These are phyloP conservation scores for Danio tinwini DNA, from an alignment of 2,797 vertebrate species.

Conservation along the genomic window DNA sequence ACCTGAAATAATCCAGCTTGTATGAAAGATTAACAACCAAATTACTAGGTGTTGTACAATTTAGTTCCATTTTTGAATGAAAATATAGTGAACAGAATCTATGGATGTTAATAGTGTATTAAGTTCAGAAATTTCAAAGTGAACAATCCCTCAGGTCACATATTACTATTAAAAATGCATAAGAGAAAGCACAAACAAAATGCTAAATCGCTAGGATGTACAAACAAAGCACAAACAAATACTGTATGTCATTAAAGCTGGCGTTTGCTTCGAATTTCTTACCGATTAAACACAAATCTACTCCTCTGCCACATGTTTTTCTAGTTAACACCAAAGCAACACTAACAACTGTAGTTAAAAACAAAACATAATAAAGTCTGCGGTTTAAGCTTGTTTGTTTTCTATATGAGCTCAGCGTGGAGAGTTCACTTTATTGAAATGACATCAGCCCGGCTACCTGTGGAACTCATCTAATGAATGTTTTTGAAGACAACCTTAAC, in stretches of 20 bases:
- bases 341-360: constrained; percentile 7
- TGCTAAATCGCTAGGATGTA: constrained; percentile 12
- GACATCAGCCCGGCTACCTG: constrained; percentile 22
- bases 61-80: no score
- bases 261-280: constrained; percentile 25
- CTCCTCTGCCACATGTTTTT: constrained; percentile 18
- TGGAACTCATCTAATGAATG: constrained; percentile 1
- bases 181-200: constrained; percentile 13
- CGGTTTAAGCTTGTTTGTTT: constrained; percentile 16
- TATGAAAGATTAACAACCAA: neutral
- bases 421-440: neutral
- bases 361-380: constrained; percentile 24
- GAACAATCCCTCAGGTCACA: neutral
- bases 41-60: no score
- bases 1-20: neutral
- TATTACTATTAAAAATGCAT: neutral
- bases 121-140: neutral
- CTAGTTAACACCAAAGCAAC: constrained; percentile 37
- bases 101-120: no score
- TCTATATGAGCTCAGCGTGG: constrained; percentile 17
- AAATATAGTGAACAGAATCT: no score
- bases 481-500: constrained; percentile 9
- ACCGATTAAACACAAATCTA: constrained; percentile 24
- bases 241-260: neutral
- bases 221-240: constrained; percentile 31